phyloP scores from a whole-genome alignment of 2,113 vertebrate species.

The Cranoglanis bouderius region DNA sequence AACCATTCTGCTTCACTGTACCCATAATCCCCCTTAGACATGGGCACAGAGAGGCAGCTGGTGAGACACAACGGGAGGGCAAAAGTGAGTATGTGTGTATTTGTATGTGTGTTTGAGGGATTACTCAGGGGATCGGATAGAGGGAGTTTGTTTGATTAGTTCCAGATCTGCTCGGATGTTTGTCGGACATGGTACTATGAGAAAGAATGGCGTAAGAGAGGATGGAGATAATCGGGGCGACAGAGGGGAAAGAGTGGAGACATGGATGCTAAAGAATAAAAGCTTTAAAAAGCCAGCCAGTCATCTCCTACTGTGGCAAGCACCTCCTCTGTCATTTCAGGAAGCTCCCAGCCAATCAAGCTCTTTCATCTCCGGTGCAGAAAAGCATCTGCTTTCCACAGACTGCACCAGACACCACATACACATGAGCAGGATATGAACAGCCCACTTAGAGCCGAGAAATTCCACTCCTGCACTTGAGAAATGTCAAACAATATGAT shows the following conservation, averaged over 20 bases:
- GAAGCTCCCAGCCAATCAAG: conserved; percentile 38
- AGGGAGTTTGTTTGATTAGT: conserved; percentile 52
- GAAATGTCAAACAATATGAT: conserved; percentile 59
- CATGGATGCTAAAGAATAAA: background rate
- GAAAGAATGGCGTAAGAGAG: background rate
- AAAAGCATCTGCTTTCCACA: conserved; percentile 42
- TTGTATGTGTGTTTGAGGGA: conserved; percentile 26
- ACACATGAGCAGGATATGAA: conserved; percentile 2
- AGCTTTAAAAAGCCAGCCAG: conserved; percentile 24
- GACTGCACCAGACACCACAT: conserved; percentile 21
- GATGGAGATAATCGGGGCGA: background rate
- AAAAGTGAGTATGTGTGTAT: conserved; percentile 28
- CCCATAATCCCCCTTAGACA: conserved; percentile 43
- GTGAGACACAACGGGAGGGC: conserved; percentile 20
- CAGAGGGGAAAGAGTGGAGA: background rate
- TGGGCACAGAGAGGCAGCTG: conserved; percentile 25
- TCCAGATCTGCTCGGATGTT: conserved; percentile 48
- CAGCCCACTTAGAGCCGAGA: conserved; percentile 54
- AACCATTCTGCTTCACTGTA: conserved; percentile 37
- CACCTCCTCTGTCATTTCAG: conserved; percentile 31
- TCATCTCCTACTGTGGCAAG: conserved; percentile 17
- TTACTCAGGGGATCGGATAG: conserved; percentile 38
- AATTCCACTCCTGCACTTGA: conserved; percentile 48
- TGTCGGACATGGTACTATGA: conserved; percentile 38
- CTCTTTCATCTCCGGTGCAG: conserved; percentile 26